A percentile compares a stretch with the other conserved stretches of the same genome.
Evolutionary conservation across 2,888 invertebrate genomes (phyloP).

Genomic region (Eupeodes latifasciatus): DNA sequence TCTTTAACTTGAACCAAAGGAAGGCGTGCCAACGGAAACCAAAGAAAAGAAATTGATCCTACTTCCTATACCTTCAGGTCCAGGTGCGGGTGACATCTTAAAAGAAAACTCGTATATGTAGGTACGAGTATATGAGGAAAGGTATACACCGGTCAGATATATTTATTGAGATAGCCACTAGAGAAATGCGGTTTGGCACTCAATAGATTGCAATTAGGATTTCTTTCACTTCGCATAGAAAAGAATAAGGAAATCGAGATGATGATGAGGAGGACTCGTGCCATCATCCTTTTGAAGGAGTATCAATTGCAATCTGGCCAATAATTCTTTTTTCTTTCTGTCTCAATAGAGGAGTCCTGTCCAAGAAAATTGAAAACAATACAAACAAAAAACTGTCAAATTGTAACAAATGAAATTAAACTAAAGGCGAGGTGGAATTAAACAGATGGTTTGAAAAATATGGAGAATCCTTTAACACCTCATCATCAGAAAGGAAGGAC

Average conservation of each 20-base stretch:
- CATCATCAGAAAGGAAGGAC: neutral
- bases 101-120: neutral
- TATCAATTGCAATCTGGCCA: conserved; percentile 70
- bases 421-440: neutral
- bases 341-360: conserved; percentile 7
- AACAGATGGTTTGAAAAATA: conserved; percentile 59
- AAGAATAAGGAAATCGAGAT: neutral
- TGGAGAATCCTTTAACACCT: conserved; percentile 69
- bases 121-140: no score
- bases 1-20: conserved; percentile 47
- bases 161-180: conserved; percentile 66
- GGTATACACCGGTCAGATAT: conserved; percentile 56
- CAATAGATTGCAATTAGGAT: conserved; percentile 74
- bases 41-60: conserved; percentile 63
- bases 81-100: conserved; percentile 67
- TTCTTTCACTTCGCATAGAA: conserved; percentile 56
- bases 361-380: conserved; percentile 25
- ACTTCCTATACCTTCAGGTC: conserved; percentile 45
- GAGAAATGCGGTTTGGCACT: conserved; percentile 69
- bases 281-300: conserved; percentile 55
- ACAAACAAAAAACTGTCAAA: conserved; percentile 46
- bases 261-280: conserved; percentile 49
- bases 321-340: conserved; percentile 56
- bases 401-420: conserved; percentile 51
- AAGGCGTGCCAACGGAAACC: conserved; percentile 71